These are phyloP conservation scores for Epizoanthus stellaris DNA, from an alignment of 92 coral and sea anemone genomes.

Conservation along the genomic window DNA sequence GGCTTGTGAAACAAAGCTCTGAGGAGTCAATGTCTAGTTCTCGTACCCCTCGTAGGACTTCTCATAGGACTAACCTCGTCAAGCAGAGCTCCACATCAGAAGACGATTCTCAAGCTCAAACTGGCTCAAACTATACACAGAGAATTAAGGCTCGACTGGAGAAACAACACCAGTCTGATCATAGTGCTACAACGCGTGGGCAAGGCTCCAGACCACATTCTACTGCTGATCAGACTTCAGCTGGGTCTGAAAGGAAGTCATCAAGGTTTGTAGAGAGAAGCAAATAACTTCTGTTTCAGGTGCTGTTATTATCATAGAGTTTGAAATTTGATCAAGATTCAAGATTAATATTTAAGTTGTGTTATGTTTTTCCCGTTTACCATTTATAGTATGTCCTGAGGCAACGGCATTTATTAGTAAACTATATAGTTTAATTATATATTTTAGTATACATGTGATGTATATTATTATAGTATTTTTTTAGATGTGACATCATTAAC, in stretches of 20 bases:
- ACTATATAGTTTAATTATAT: too few relatives aligned
- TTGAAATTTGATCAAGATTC: neutral
- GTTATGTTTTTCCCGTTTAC: too few relatives aligned
- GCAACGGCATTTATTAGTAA: too few relatives aligned
- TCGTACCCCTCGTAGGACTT: conserved; percentile 25
- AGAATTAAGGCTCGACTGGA: conserved; percentile 40
- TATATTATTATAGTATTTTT: too few relatives aligned
- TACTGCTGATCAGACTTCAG: neutral
- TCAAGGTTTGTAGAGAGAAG: conserved; percentile 11
- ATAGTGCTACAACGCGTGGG: too few relatives aligned
- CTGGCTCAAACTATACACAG: conserved; percentile 38
- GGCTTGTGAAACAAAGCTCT: conserved; percentile 31
- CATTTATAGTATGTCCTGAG: too few relatives aligned
- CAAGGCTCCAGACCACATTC: neutral
- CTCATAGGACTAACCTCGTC: conserved; percentile 14
- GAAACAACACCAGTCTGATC: conserved; percentile 17
- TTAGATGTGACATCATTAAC: too few relatives aligned
- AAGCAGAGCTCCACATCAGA: conserved; percentile 40
- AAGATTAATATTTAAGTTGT: neutral
- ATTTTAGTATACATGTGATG: too few relatives aligned
- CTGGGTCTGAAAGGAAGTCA: neutral
- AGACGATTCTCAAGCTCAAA: conserved; percentile 14
- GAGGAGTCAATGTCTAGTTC: conserved; percentile 7
- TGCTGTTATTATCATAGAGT: neutral
- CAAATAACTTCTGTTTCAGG: neutral